Evolutionary conservation across 2,797 vertebrate species (phyloP).

Genomic region (Urosaurus nigricauda): DNA sequence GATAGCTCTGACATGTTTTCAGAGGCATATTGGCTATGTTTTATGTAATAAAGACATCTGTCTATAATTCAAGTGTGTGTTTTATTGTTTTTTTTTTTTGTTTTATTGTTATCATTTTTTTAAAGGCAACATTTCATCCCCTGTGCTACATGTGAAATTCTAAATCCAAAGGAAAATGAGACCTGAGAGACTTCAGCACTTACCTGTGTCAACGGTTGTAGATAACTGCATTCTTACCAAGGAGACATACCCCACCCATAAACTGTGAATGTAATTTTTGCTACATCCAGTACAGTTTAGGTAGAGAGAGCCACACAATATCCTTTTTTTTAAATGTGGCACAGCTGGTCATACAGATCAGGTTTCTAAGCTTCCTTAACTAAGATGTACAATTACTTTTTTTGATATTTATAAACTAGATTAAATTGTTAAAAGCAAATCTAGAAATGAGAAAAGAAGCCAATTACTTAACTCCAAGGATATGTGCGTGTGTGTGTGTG

Average conservation of each 20-base stretch:
- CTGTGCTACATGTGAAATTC: slow-evolving; percentile 31
- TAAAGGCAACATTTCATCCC: slow-evolving; percentile 19
- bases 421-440: slow-evolving; percentile 55
- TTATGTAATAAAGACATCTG: background rate
- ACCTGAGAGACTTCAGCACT: background rate
- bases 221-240: slow-evolving; percentile 2
- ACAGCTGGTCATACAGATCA: slow-evolving; percentile 55
- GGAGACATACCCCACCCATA: background rate
- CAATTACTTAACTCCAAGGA: slow-evolving; percentile 26
- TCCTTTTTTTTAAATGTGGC: slow-evolving; percentile 69
- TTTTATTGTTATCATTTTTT: background rate
- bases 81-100: background rate
- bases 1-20: slow-evolving; percentile 9
- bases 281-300: slow-evolving; percentile 58
- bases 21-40: slow-evolving; percentile 9
- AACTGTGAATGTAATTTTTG: slow-evolving; percentile 41
- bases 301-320: slow-evolving; percentile 49
- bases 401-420: slow-evolving; percentile 38
- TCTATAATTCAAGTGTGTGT: background rate
- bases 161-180: slow-evolving; percentile 33
- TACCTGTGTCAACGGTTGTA: slow-evolving; percentile 7
- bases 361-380: slow-evolving; percentile 57
- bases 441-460: slow-evolving; percentile 33
- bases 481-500: no score
- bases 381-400: slow-evolving; percentile 50